A percentile compares a stretch with the other conserved stretches of the same genome.
Evolutionary conservation across 1,140 invertebrate species (phyloP).

Genomic region (Maconellicoccus hirsutus): DNA sequence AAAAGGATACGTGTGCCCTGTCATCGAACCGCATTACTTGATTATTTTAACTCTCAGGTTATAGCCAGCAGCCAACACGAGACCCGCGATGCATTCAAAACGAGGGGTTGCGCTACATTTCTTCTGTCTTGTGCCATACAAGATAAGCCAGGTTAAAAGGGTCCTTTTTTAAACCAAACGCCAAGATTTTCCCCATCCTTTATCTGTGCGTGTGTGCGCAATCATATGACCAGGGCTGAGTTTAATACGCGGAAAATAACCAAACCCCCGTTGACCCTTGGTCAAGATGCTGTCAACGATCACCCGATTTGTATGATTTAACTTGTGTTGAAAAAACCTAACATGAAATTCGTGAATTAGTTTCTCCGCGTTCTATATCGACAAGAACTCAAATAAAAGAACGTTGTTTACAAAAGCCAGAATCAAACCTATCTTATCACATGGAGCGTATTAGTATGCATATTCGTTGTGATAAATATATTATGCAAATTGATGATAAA

Average conservation of each 20-base stretch:
- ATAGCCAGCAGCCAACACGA: not conserved
- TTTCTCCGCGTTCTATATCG: too few relatives aligned
- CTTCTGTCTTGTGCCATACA: not conserved
- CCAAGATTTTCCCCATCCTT: not conserved
- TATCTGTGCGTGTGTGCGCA: not conserved
- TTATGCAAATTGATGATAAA: too few relatives aligned
- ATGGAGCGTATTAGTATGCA: too few relatives aligned
- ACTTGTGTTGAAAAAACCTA: too few relatives aligned
- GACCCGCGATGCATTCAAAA: not conserved
- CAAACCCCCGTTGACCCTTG: not conserved
- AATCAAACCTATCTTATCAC: too few relatives aligned
- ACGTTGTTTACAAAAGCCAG: too few relatives aligned
- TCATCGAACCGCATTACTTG: not conserved
- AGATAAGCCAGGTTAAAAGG: slow-evolving; percentile 14
- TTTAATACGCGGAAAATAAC: slow-evolving; percentile 21
- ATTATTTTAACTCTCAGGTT: not conserved
- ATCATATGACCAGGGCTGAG: slow-evolving; percentile 1
- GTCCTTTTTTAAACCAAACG: slow-evolving; percentile 1
- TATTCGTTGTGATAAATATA: too few relatives aligned
- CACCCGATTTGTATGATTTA: too few relatives aligned
- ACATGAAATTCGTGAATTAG: too few relatives aligned
- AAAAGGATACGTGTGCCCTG: not conserved
- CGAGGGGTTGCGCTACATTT: not conserved
- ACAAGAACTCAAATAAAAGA: too few relatives aligned
- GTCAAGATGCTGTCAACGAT: not conserved